A percentile compares a stretch with the other conserved stretches of the same genome.
Conservation (phyloP, 2,113 vertebrate species). For the Porphyrio hochstetteri region DNA sequence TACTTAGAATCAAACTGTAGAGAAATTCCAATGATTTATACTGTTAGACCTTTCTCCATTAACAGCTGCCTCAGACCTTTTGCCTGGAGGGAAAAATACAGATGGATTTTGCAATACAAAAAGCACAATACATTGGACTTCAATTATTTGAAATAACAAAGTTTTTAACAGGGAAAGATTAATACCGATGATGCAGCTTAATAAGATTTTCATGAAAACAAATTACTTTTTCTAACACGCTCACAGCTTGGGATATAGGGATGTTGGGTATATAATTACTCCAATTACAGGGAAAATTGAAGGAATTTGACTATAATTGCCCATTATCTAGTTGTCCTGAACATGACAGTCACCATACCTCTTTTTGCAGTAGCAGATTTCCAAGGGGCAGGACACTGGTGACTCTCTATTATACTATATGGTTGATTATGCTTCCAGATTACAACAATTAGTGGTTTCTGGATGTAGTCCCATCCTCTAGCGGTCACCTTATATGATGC, state of each 20-base stretch:
- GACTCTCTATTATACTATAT: background rate
- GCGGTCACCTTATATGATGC: background rate
- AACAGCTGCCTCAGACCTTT: slow-evolving; percentile 27
- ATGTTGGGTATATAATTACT: background rate
- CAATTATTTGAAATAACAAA: slow-evolving; percentile 10
- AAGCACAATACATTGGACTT: background rate
- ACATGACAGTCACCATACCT: background rate
- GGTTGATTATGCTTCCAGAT: background rate
- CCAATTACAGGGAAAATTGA: slow-evolving; percentile 7
- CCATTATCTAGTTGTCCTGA: background rate
- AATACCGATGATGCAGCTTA: background rate
- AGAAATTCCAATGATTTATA: slow-evolving; percentile 1
- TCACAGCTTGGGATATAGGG: background rate
- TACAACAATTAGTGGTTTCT: background rate
- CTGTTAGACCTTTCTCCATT: slow-evolving; percentile 27
- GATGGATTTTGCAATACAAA: background rate
- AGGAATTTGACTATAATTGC: slow-evolving; percentile 15
- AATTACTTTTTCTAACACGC: background rate
- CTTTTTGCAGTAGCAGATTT: background rate
- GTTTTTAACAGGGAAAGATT: background rate
- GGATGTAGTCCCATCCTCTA: background rate
- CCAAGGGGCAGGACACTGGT: background rate
- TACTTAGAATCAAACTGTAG: slow-evolving; percentile 23
- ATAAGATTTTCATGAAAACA: slow-evolving; percentile 22
- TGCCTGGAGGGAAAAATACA: slow-evolving; percentile 4